phyloP scores from a whole-genome alignment of 2,888 invertebrate species.

The Calameuta idolon region DNA sequence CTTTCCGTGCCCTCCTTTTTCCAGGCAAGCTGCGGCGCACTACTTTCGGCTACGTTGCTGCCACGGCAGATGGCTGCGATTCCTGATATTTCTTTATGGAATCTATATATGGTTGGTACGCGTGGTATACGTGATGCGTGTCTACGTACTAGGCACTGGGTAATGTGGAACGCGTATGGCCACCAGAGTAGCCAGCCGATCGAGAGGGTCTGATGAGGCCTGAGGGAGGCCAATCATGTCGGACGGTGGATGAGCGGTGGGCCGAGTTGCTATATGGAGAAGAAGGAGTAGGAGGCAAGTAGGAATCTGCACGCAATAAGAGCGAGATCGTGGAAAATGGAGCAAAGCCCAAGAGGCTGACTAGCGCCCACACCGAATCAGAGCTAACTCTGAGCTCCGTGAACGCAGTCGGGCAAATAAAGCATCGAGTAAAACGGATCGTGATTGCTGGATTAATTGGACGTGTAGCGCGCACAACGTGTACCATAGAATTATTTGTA shows the following conservation, averaged over 20 bases:
- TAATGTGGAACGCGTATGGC: conserved; percentile 26
- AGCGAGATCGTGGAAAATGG: conserved; percentile 39
- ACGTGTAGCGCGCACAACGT: conserved; percentile 37
- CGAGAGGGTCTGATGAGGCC: conserved; percentile 27
- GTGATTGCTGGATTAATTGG: conserved; percentile 61
- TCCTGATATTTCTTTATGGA: conserved; percentile 10
- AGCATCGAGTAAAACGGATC: conserved; percentile 46
- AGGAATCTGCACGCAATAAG: conserved; percentile 37
- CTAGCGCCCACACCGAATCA: conserved; percentile 38
- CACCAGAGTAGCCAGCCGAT: conserved; percentile 50
- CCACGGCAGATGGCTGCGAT: conserved; percentile 10
- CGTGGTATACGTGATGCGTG: conserved; percentile 22
- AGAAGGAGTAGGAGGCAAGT: conserved; percentile 22
- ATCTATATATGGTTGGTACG: conserved; percentile 27
- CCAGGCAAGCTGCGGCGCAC: conserved; percentile 3
- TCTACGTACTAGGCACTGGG: conserved; percentile 18
- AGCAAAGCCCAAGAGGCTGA: conserved; percentile 26
- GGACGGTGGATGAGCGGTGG: conserved; percentile 17
- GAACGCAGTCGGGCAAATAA: conserved; percentile 45
- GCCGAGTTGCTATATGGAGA: conserved; percentile 4
- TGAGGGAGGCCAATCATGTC: conserved; percentile 28
- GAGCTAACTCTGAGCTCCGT: neutral
- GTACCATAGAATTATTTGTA: neutral
- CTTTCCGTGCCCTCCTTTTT: conserved; percentile 15
- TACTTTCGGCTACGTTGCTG: neutral